phyloP scores from a whole-genome alignment of 2,797 vertebrate species.

The Falco naumanni region DNA sequence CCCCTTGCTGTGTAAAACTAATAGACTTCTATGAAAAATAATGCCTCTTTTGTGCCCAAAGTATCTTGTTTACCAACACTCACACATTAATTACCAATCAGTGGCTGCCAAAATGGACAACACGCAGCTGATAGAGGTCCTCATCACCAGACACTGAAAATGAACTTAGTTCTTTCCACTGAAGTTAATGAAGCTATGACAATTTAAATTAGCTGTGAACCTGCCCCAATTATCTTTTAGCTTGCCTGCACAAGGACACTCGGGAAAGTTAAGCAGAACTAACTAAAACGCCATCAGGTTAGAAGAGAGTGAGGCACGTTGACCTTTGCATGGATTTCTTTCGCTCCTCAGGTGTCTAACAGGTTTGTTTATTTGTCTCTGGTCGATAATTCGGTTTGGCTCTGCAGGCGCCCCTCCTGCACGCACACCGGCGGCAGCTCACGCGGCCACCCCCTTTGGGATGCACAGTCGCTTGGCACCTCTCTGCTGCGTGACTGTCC shows the following conservation, averaged over 20 bases:
- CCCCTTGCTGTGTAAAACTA: not conserved
- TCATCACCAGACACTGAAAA: not conserved
- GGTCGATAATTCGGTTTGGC: not conserved
- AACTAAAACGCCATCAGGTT: not conserved
- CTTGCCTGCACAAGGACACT: not conserved
- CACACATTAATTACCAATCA: not conserved
- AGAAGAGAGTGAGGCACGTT: not conserved
- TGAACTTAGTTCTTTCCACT: not conserved
- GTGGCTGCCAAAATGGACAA: not conserved
- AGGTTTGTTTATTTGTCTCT: not conserved
- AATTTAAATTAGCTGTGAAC: slow-evolving; percentile 44
- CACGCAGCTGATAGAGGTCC: not conserved
- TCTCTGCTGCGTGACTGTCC: not conserved
- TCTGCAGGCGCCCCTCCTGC: not conserved
- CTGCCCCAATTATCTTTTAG: slow-evolving; percentile 34
- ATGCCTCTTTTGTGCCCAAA: not conserved
- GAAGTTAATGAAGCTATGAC: slow-evolving; percentile 53
- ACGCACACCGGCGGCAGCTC: not conserved
- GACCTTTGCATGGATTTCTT: not conserved
- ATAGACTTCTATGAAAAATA: slow-evolving; percentile 17
- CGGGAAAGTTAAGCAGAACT: not conserved
- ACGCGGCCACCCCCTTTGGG: not conserved
- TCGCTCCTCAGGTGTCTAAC: not conserved
- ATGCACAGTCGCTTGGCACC: not conserved
- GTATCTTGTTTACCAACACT: not conserved